A percentile compares a stretch with the other conserved stretches of the same genome.
These are phyloP conservation scores for Trichoplusia ni DNA, from an alignment of 1,140 invertebrate species.

Conservation along the genomic window DNA sequence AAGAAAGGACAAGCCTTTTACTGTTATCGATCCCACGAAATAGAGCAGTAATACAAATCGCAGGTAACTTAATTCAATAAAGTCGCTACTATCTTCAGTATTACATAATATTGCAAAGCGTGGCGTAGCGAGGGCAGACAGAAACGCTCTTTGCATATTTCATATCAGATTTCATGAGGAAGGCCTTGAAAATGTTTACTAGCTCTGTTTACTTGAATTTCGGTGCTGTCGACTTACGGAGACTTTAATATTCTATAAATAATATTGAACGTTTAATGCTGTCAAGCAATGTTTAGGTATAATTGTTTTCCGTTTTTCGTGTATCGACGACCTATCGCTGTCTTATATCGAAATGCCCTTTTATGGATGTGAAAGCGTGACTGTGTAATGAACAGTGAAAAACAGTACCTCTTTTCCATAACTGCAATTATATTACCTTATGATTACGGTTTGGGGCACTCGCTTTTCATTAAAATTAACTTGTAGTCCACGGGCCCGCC, in stretches of 20 bases:
- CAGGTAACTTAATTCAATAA: conserved; percentile 25
- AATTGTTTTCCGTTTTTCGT: background rate
- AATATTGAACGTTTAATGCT: background rate
- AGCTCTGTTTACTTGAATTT: conserved; percentile 23
- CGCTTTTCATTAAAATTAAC: too few relatives aligned
- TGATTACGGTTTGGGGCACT: too few relatives aligned
- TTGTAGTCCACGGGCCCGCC: too few relatives aligned
- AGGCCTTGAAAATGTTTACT: conserved; percentile 28
- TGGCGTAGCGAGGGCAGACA: background rate
- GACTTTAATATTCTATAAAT: conserved; percentile 30
- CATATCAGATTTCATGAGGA: conserved; percentile 44
- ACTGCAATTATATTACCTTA: too few relatives aligned
- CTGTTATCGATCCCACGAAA: background rate
- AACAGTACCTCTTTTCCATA: too few relatives aligned
- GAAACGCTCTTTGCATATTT: conserved; percentile 48
- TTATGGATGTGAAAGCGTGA: too few relatives aligned
- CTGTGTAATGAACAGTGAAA: too few relatives aligned
- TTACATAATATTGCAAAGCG: background rate
- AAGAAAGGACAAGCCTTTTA: background rate
- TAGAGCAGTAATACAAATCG: conserved; percentile 17
- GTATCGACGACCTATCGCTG: background rate
- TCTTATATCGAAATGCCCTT: too few relatives aligned
- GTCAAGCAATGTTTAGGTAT: background rate
- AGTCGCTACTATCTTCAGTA: conserved; percentile 1
- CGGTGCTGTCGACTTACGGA: background rate